These are phyloP conservation scores for Sinotaia quadrata DNA, from an alignment of 2,888 invertebrate species.

Conservation along the genomic window DNA sequence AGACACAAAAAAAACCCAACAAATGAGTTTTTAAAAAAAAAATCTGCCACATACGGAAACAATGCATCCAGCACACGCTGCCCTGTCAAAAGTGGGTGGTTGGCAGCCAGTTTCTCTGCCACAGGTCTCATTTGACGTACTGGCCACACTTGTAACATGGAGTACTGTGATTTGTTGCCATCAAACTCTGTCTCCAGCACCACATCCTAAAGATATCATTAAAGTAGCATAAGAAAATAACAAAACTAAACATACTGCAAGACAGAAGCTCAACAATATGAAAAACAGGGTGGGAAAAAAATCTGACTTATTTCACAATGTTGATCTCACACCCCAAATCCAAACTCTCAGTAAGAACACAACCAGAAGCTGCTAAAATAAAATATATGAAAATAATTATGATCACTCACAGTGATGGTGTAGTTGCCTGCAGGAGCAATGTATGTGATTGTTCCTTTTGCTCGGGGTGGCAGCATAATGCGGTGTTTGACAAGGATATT, in stretches of 20 bases:
- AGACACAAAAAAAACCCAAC: no score
- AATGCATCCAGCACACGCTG: slow-evolving; percentile 98
- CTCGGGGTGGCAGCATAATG: slow-evolving; percentile 93
- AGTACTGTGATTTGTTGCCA: slow-evolving; percentile 90
- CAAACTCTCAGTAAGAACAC: no score
- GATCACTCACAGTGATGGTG: slow-evolving; percentile 83
- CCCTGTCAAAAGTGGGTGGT: slow-evolving; percentile 97
- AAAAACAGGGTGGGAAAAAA: no score
- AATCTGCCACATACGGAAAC: slow-evolving; percentile 85
- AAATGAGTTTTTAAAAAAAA: not conserved
- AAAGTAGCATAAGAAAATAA: no score
- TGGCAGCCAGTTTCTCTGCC: slow-evolving; percentile 98
- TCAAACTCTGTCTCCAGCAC: slow-evolving; percentile 99
- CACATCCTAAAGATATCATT: no score
- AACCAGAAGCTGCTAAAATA: no score
- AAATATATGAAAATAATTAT: no score
- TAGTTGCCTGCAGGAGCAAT: slow-evolving; percentile 95
- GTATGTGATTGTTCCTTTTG: slow-evolving; percentile 96
- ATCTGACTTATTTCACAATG: no score
- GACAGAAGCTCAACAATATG: no score
- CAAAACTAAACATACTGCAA: no score
- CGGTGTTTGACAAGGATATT: slow-evolving; percentile 98
- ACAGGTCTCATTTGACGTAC: slow-evolving; percentile 97
- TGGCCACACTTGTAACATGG: slow-evolving; percentile 99
- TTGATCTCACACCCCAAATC: no score